Evolutionary conservation across 1,140 invertebrate genomes (phyloP).

Genomic region (Trinorchestia longiramus): DNA sequence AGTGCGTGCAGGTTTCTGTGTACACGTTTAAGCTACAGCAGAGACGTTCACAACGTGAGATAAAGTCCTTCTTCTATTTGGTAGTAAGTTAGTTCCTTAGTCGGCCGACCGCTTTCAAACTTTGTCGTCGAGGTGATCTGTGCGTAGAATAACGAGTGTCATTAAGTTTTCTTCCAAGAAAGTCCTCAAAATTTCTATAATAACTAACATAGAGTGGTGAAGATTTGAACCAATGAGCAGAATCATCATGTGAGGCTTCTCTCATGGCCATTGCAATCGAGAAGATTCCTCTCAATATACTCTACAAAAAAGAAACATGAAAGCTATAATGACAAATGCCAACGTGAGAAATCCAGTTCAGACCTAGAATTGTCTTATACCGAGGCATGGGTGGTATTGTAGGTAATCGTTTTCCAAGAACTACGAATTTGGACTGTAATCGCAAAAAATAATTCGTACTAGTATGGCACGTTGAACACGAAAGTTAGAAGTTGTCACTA

Average conservation of each 20-base stretch:
- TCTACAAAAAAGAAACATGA: too few species aligned
- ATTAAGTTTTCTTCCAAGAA: slow-evolving; percentile 20
- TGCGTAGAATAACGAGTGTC: neutral
- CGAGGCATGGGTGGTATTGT: too few species aligned
- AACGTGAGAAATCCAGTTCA: neutral
- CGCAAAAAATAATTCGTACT: neutral
- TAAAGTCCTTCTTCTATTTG: neutral
- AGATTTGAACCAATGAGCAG: neutral
- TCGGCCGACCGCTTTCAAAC: neutral
- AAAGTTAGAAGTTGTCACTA: too few species aligned
- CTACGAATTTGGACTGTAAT: neutral
- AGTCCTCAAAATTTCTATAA: slow-evolving; percentile 13
- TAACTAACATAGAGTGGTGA: neutral
- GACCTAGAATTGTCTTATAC: neutral
- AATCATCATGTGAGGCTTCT: neutral
- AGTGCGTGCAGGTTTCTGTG: neutral
- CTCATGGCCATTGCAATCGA: neutral
- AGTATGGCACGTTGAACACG: too few species aligned
- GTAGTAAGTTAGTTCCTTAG: neutral
- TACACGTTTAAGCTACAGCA: neutral
- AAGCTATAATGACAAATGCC: too few species aligned
- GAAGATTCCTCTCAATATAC: too few species aligned
- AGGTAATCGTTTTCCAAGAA: too few species aligned
- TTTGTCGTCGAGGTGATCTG: neutral
- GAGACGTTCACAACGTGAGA: neutral